phyloP scores from a whole-genome alignment of 2,797 vertebrate species.

The Catharus ustulatus region DNA sequence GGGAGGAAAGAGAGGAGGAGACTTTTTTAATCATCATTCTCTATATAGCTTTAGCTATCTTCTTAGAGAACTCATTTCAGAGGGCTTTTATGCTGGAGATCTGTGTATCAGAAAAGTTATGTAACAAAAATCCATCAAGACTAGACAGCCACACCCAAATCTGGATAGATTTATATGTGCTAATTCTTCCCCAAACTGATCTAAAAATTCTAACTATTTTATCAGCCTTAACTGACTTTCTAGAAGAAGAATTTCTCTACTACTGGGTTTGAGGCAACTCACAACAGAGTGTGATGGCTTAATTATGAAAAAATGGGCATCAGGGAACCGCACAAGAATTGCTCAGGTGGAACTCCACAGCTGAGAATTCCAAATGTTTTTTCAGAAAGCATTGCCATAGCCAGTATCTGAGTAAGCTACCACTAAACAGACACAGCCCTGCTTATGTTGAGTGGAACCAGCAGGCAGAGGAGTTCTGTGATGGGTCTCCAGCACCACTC shows the following conservation, averaged over 20 bases:
- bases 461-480: neutral
- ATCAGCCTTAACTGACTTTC: neutral
- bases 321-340: neutral
- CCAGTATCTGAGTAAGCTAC: neutral
- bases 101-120: neutral
- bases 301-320: neutral
- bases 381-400: neutral
- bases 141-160: neutral
- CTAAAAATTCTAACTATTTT: neutral
- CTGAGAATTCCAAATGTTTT: neutral
- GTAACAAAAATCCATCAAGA: neutral
- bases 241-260: neutral
- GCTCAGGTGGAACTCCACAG: neutral
- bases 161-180: neutral
- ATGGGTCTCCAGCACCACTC: neutral
- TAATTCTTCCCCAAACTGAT: neutral
- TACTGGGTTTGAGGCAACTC: neutral
- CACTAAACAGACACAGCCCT: neutral
- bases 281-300: neutral
- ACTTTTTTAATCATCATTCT: conserved; percentile 32
- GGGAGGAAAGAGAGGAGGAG: conserved; percentile 41
- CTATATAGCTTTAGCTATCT: neutral
- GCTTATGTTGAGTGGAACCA: neutral
- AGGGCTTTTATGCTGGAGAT: neutral
- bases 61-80: conserved; percentile 12